Evolutionary conservation across 2,888 invertebrate species (phyloP).

Genomic region (Julus scandinavius): DNA sequence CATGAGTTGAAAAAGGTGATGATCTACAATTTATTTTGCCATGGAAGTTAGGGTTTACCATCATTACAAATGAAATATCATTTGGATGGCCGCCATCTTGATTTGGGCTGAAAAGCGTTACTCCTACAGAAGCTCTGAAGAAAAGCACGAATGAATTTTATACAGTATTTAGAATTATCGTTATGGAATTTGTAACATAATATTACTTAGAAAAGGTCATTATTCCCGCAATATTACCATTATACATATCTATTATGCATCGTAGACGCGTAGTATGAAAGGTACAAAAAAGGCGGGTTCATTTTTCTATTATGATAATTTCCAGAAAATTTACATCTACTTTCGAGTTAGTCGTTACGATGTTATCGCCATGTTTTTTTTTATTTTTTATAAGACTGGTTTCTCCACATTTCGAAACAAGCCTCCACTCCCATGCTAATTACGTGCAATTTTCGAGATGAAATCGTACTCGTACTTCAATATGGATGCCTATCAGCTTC

Average conservation of each 20-base stretch:
- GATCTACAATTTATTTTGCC: too few species aligned
- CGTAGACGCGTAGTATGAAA: not conserved
- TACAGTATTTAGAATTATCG: not conserved
- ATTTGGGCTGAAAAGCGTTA: too few species aligned
- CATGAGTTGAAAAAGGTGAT: too few species aligned
- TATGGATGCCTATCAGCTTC: not conserved
- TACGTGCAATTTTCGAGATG: not conserved
- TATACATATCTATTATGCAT: not conserved
- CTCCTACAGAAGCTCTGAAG: too few species aligned
- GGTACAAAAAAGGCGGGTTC: not conserved
- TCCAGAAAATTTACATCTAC: not conserved
- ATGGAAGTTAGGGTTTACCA: too few species aligned
- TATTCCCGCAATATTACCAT: not conserved
- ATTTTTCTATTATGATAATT: not conserved
- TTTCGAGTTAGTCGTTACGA: not conserved
- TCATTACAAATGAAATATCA: too few species aligned
- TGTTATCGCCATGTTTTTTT: not conserved
- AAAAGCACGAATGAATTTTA: too few species aligned
- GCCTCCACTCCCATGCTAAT: slow-evolving; percentile 39
- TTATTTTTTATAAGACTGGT: not conserved
- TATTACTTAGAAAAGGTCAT: too few species aligned
- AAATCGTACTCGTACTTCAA: slow-evolving; percentile 5
- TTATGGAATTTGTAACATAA: too few species aligned
- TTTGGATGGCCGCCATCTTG: too few species aligned
- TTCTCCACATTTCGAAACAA: not conserved